Conservation (phyloP, 2,888 invertebrate species). For the Dugesia japonica region DNA sequence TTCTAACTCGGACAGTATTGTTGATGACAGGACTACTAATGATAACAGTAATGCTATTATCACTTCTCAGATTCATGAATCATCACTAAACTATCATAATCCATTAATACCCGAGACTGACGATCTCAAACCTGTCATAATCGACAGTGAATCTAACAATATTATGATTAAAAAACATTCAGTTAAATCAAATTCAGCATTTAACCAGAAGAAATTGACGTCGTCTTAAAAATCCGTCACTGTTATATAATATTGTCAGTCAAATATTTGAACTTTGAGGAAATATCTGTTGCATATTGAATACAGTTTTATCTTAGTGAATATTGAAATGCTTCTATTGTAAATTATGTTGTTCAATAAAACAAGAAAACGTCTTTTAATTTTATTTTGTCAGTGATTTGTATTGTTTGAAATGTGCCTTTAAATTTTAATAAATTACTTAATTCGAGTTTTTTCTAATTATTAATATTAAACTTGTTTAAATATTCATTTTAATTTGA, state of each 20-base stretch:
- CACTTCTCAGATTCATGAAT: neutral
- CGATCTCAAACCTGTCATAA: neutral
- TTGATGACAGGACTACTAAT: neutral
- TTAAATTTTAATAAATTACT: too few relatives aligned
- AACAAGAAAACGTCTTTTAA: too few relatives aligned
- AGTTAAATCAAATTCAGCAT: conserved; percentile 15
- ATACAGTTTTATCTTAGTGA: too few relatives aligned
- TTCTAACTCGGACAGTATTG: neutral
- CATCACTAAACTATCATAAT: neutral
- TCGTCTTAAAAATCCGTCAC: neutral
- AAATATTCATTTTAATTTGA: too few relatives aligned
- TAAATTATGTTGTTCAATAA: too few relatives aligned
- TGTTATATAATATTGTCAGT: neutral
- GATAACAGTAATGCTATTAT: neutral
- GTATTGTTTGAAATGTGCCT: too few relatives aligned
- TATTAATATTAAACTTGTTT: too few relatives aligned
- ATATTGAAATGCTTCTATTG: too few relatives aligned
- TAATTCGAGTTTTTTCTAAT: too few relatives aligned
- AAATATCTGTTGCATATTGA: too few relatives aligned
- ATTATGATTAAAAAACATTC: neutral
- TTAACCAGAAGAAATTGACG: conserved; percentile 13
- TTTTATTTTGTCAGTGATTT: too few relatives aligned
- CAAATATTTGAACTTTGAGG: neutral
- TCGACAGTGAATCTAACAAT: neutral
- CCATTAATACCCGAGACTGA: neutral